Conservation (phyloP, 2,888 invertebrate genomes). For the Fragum whitleyi region DNA sequence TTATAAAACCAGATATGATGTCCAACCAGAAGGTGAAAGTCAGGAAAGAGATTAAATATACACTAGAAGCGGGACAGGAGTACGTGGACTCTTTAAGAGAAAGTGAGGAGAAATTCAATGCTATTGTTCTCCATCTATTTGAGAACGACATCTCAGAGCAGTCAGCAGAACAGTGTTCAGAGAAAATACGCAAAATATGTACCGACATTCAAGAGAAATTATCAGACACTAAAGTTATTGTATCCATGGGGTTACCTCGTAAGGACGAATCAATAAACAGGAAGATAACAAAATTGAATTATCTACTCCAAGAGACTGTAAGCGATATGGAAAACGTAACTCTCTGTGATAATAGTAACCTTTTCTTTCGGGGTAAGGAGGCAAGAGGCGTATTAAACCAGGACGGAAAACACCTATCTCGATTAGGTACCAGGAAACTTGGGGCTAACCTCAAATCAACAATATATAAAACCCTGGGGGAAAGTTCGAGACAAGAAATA, state of each 20-base stretch:
- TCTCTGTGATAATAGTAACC: conserved; percentile 1
- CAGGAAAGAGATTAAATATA: neutral
- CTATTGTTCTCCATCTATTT: neutral
- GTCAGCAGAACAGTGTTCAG: neutral
- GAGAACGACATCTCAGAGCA: neutral
- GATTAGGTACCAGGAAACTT: neutral
- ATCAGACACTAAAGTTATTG: neutral
- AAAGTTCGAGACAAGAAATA: no score
- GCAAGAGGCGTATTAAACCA: neutral
- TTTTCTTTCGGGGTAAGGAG: conserved; percentile 6
- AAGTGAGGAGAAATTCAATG: neutral
- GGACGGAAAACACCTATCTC: conserved; percentile 18
- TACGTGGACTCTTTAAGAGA: neutral
- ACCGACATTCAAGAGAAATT: neutral
- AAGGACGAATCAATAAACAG: neutral
- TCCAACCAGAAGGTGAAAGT: neutral
- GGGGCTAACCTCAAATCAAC: conserved; percentile 6
- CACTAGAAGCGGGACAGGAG: neutral
- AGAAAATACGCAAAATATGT: neutral
- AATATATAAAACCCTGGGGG: neutral
- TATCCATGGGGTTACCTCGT: no score
- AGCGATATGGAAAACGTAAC: neutral
- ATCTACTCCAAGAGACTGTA: neutral
- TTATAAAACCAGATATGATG: no score
- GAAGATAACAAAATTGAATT: neutral